Evolutionary conservation across 2,797 vertebrate genomes (phyloP).

Genomic region (Monodelphis domestica): DNA sequence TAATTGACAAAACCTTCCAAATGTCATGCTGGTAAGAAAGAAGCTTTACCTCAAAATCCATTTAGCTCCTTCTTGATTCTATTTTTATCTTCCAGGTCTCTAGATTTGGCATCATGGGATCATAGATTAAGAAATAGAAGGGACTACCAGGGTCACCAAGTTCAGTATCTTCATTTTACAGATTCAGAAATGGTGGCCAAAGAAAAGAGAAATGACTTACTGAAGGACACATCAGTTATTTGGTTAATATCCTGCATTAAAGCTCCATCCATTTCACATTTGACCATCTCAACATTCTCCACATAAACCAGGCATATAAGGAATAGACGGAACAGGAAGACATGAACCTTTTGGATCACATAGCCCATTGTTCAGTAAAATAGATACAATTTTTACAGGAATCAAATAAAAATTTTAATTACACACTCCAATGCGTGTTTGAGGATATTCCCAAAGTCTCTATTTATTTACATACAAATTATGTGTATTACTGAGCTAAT

Average conservation of each 20-base stretch:
- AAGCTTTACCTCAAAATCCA: not conserved
- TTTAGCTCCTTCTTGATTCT: not conserved
- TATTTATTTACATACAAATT: not conserved
- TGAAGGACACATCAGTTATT: not conserved
- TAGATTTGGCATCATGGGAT: not conserved
- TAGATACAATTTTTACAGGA: not conserved
- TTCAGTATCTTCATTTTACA: conserved; percentile 9
- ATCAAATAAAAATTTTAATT: not conserved
- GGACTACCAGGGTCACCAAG: not conserved
- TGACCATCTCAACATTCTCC: not conserved
- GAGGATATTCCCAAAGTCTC: not conserved
- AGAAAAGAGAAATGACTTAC: not conserved
- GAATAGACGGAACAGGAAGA: not conserved
- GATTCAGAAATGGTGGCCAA: not conserved
- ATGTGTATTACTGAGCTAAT: not conserved
- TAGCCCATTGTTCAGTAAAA: not conserved
- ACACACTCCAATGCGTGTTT: not conserved
- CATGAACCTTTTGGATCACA: not conserved
- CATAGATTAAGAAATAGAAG: not conserved
- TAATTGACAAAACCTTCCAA: not conserved
- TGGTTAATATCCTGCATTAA: not conserved
- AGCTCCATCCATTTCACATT: conserved; percentile 21
- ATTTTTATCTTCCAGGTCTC: not conserved
- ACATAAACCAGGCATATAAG: not conserved
- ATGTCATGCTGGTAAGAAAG: conserved; percentile 11